Base-by-base conservation (phyloP, 2,797 vertebrate species). In the Nannoperca australis region DNA sequence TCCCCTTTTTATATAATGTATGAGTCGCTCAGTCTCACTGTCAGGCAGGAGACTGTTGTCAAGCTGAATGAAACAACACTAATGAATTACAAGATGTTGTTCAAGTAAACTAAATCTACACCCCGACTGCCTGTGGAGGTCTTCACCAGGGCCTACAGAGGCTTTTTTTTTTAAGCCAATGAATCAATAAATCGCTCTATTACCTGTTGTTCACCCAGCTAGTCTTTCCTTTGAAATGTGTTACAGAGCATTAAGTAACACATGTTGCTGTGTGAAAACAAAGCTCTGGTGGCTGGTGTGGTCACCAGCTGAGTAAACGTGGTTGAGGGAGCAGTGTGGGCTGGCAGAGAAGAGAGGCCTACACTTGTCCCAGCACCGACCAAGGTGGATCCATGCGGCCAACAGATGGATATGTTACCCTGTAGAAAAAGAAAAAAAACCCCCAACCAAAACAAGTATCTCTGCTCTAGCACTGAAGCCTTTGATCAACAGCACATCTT, bases 401-500 rank as follows among this genome's bases (percentile, higher is more conserved):
- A 94, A 91, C 98, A 99, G 97, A 99, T 99, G 98, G 97, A 95
- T 96, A 91, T 94, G 92, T 95, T 96, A 94, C 95, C 91, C 92
- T 83, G 90, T 95, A 96, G 95, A 90, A 81, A 92, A 94, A 61
- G 61, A 22, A 58, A 27, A 93, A 95, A 94, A 95, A 92, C 91
- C 0, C 3, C 30, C 90, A 94, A 92, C 79, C 94, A 85, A 96
- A 95, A 96, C 96, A 96, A 96, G 96, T 96, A 95, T 95, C 96
- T 96, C 94, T 93, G 93, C 95, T 96, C 94, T 83, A 93, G 95
- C 79, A 90, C 94, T 87, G 91, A 94, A 94, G 95, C 95, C 97
- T 99, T 99, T 99, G 97, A 99, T 99, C 97, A 96, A 84, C 84
- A 17, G 92, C 96, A 95, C 96, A 95, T 97, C 92, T 96, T 83